Percentiles rank a stretch among this genome's conserved stretches.
These are phyloP conservation scores for Recurvirostra avosetta DNA, from an alignment of 2,113 vertebrate species.

Conservation along the genomic window DNA sequence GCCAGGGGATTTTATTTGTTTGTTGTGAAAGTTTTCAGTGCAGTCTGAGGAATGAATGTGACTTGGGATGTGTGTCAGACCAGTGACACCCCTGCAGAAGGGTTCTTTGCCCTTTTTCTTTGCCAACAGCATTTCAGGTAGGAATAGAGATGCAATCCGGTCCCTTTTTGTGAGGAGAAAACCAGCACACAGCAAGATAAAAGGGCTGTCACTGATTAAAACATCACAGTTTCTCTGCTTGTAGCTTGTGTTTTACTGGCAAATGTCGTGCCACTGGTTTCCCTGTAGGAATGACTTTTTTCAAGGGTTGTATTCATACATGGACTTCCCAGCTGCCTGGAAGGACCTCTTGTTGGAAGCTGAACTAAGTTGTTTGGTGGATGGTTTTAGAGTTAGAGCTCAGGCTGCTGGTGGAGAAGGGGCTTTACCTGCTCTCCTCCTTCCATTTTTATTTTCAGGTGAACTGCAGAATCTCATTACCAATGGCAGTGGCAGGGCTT, in stretches of 20 bases:
- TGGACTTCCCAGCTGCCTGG: background rate
- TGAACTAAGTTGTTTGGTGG: background rate
- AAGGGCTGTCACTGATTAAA: background rate
- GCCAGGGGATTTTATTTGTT: background rate
- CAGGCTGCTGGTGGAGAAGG: background rate
- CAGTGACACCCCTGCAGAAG: background rate
- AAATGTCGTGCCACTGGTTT: background rate
- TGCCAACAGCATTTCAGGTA: background rate
- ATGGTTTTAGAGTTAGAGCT: background rate
- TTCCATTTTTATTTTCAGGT: background rate
- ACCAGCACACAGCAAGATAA: background rate
- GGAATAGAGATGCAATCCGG: background rate
- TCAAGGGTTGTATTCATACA: background rate
- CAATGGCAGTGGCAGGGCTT: background rate
- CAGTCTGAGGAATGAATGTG: background rate
- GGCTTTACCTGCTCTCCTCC: background rate
- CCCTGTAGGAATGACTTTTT: rapidly evolving
- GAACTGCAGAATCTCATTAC: conserved; percentile 33
- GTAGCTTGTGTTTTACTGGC: background rate
- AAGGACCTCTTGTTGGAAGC: background rate
- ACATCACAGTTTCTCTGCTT: background rate
- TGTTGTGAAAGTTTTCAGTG: background rate
- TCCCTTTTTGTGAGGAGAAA: background rate
- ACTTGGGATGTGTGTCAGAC: background rate
- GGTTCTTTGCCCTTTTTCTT: background rate